These are phyloP conservation scores for Bombylius major DNA, from an alignment of 2,888 invertebrate species.

Conservation along the genomic window DNA sequence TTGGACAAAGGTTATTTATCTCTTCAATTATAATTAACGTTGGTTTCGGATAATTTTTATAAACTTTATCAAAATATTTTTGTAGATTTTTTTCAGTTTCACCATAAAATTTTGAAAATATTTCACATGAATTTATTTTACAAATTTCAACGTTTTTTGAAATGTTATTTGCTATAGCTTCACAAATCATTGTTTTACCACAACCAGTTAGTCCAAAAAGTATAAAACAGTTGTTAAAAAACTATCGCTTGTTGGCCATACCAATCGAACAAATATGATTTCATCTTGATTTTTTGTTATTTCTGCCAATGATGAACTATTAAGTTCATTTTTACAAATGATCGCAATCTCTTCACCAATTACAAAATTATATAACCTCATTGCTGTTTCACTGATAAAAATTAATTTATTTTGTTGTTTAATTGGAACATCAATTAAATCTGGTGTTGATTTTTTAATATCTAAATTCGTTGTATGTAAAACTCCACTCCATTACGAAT, in stretches of 20 bases:
- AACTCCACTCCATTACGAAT: constrained; percentile 20
- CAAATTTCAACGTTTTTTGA: constrained; percentile 38
- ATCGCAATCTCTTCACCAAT: constrained; percentile 44
- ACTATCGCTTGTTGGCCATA: constrained; percentile 48
- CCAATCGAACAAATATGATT: constrained; percentile 35
- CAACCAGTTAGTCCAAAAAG: constrained; percentile 73
- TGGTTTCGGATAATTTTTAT: constrained; percentile 59
- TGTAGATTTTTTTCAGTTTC: constrained; percentile 63
- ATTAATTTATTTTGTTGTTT: constrained; percentile 41
- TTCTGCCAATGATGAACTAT: neutral
- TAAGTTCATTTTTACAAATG: neutral
- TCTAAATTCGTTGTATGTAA: constrained; percentile 23
- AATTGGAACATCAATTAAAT: constrained; percentile 35
- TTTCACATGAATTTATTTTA: constrained; percentile 52
- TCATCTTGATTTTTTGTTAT: neutral
- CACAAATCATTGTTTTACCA: constrained; percentile 70
- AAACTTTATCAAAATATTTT: constrained; percentile 55
- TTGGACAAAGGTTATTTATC: constrained; percentile 65
- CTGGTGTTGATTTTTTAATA: constrained; percentile 27
- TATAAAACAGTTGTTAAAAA: constrained; percentile 42
- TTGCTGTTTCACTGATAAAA: constrained; percentile 47
- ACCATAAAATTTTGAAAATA: constrained; percentile 63
- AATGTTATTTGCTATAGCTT: constrained; percentile 41
- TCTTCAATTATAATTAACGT: constrained; percentile 75
- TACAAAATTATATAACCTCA: constrained; percentile 45